Conservation (phyloP, 1,140 invertebrate genomes). For the Acromyrmex echinatior region DNA sequence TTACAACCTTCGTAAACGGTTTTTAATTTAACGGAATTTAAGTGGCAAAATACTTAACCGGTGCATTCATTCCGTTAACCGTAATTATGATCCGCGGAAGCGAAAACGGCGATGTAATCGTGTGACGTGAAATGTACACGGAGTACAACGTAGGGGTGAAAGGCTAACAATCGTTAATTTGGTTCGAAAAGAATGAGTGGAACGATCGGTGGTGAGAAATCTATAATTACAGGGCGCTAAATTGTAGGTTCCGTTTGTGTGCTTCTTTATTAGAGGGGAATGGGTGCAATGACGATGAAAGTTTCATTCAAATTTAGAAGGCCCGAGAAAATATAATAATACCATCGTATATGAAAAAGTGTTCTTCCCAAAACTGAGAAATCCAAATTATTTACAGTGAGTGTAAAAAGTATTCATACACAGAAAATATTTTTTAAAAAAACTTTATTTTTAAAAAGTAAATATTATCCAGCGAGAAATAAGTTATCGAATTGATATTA, state of each 20-base stretch:
- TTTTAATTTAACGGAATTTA: conserved; percentile 54
- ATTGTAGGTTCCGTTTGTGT: conserved; percentile 13
- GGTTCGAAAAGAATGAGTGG: conserved; percentile 36
- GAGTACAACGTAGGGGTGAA: conserved; percentile 28
- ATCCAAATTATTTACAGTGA: background rate
- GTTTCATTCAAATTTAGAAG: background rate
- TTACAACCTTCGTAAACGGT: background rate
- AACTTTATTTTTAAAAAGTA: too few species aligned
- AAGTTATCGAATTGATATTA: too few species aligned
- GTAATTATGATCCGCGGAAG: conserved; percentile 32
- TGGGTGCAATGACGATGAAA: background rate
- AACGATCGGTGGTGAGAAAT: conserved; percentile 40
- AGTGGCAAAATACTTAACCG: background rate
- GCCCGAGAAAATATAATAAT: background rate
- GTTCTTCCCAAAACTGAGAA: background rate
- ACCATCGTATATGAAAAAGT: background rate
- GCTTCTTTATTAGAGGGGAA: conserved; percentile 21
- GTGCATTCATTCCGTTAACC: background rate
- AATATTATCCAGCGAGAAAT: too few species aligned
- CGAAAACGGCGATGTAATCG: conserved; percentile 49
- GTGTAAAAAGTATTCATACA: too few species aligned
- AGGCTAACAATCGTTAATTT: conserved; percentile 58
- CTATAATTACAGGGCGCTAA: conserved; percentile 36
- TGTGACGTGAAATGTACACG: conserved; percentile 50
- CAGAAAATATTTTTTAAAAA: too few species aligned